These are phyloP conservation scores for Dromaius novaehollandiae DNA, from an alignment of 2,113 vertebrate genomes.

Conservation along the genomic window DNA sequence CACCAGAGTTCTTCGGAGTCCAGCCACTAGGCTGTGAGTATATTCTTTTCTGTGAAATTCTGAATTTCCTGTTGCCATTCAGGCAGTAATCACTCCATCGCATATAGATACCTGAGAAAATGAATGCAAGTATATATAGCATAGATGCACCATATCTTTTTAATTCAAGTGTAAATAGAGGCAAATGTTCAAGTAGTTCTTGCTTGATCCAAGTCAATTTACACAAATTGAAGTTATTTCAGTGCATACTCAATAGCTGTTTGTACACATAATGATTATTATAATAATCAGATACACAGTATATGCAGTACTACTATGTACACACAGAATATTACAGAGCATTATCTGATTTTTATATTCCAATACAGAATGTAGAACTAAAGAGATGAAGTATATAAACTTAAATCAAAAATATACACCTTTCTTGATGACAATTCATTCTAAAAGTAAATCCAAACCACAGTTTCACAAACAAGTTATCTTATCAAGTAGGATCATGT, in stretches of 20 bases:
- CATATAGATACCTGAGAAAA: not conserved
- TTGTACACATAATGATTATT: not conserved
- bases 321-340: not conserved
- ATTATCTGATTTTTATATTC: not conserved
- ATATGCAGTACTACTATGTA: not conserved
- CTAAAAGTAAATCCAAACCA: not conserved
- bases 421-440: not conserved
- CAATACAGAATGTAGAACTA: not conserved
- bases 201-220: not conserved
- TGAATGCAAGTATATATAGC: not conserved
- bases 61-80: not conserved
- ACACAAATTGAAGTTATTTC: not conserved
- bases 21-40: fast-evolving
- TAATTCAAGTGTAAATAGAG: not conserved
- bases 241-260: fast-evolving
- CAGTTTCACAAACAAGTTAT: not conserved
- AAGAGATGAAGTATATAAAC: not conserved
- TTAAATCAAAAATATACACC: not conserved
- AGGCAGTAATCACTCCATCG: not conserved
- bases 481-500: not conserved
- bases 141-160: not conserved
- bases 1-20: not conserved
- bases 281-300: not conserved
- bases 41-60: not conserved
- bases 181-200: not conserved